These are phyloP conservation scores for Nerophis ophidion DNA, from an alignment of 2,113 vertebrate species.

Conservation along the genomic window DNA sequence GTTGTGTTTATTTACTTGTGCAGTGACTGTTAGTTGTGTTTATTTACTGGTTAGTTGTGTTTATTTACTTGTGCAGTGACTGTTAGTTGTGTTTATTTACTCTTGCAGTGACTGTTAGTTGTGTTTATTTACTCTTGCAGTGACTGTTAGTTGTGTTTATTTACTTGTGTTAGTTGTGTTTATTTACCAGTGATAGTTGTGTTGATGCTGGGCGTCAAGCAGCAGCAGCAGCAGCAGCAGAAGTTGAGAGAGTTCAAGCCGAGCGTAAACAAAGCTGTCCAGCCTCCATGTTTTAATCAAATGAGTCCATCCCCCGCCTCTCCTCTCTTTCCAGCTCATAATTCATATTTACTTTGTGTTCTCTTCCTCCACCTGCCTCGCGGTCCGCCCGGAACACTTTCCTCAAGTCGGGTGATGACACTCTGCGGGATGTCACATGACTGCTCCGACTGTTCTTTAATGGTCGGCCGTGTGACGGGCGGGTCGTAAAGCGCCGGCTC, in stretches of 20 bases:
- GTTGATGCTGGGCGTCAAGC: conserved; percentile 29
- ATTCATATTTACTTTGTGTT: conserved; percentile 40
- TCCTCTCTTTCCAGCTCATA: conserved; percentile 5
- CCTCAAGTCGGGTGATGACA: conserved; percentile 9
- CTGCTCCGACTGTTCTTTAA: conserved; percentile 18
- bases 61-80: too few species aligned
- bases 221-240: conserved; percentile 8
- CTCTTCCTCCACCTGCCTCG: conserved; percentile 28
- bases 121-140: conserved; percentile 28
- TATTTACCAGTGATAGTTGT: conserved; percentile 5
- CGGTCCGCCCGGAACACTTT: conserved; percentile 14
- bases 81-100: too few species aligned
- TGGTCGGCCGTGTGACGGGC: conserved; percentile 20
- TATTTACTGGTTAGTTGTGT: too few species aligned
- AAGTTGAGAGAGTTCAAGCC: conserved; percentile 36
- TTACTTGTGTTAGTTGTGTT: conserved; percentile 1
- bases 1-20: too few species aligned
- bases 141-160: conserved; percentile 11
- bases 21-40: too few species aligned
- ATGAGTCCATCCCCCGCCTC: conserved; percentile 31
- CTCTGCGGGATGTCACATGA: conserved; percentile 20
- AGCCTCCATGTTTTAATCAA: conserved; percentile 42
- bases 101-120: too few species aligned
- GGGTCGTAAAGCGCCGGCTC: conserved; percentile 26
- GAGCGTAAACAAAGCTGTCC: conserved; percentile 31